Conservation (phyloP, 2,888 invertebrate species). For the Nephrotoma flavescens region DNA sequence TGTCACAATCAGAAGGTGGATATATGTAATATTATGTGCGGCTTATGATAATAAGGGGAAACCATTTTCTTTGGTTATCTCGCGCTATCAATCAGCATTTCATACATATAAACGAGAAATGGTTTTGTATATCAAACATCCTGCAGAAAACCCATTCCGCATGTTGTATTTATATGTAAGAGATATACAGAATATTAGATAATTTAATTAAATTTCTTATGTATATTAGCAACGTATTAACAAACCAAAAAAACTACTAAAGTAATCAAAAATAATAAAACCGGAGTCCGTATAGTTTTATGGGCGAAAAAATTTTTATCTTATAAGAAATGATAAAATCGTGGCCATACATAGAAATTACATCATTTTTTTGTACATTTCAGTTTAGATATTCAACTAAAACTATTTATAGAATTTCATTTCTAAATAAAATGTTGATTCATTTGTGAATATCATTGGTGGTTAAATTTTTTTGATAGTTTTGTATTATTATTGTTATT, state of each 20-base stretch:
- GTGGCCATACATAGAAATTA: background rate
- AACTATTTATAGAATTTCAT: background rate
- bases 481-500: background rate
- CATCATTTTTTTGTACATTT: background rate
- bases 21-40: background rate
- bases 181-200: background rate
- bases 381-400: background rate
- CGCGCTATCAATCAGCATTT: background rate
- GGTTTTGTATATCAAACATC: background rate
- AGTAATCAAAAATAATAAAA: background rate
- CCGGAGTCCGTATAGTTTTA: background rate
- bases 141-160: background rate
- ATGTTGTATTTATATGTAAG: background rate
- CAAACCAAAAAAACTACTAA: background rate
- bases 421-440: background rate
- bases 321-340: background rate
- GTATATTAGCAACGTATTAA: background rate
- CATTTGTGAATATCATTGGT: background rate
- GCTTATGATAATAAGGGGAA: background rate
- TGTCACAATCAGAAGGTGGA: background rate
- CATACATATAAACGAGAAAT: background rate
- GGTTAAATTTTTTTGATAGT: background rate
- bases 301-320: background rate
- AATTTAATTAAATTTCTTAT: background rate
- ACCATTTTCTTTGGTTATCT: background rate